phyloP scores from a whole-genome alignment of 2,113 vertebrate species.

The Lanius collurio region DNA sequence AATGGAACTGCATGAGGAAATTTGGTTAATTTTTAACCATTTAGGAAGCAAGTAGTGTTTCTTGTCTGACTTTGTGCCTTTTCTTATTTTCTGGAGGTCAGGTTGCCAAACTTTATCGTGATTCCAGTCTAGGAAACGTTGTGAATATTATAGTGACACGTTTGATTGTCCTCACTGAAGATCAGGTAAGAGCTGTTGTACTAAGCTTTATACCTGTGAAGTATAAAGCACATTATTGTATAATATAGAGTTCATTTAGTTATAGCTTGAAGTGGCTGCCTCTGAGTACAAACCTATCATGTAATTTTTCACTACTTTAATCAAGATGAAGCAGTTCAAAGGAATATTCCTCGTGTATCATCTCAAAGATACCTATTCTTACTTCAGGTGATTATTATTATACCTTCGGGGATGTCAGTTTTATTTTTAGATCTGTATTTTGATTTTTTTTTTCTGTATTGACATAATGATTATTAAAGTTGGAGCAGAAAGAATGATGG shows the following conservation, averaged over 20 bases:
- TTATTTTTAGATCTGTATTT: conserved; percentile 53
- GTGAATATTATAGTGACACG: conserved; percentile 99
- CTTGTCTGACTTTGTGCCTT: conserved; percentile 99
- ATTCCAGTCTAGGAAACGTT: conserved; percentile 99
- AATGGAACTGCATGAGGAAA: not conserved
- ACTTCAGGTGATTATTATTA: conserved; percentile 29
- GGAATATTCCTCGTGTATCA: conserved; percentile 14
- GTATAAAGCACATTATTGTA: not conserved
- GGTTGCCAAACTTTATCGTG: conserved; percentile 99
- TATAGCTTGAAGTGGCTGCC: conserved; percentile 39
- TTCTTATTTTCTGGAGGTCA: conserved; percentile 99
- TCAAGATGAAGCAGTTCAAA: conserved; percentile 34
- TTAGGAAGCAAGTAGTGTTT: conserved; percentile 30
- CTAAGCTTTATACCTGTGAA: conserved; percentile 8
- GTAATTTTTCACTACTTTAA: conserved; percentile 47
- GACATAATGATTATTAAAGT: conserved; percentile 61
- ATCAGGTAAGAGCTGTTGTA: conserved; percentile 84
- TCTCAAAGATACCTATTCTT: conserved; percentile 30
- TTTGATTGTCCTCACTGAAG: conserved; percentile 96
- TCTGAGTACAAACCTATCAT: conserved; percentile 36
- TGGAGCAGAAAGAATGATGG: conserved; percentile 61
- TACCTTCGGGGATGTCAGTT: not conserved
- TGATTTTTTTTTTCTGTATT: conserved; percentile 51
- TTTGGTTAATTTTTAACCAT: not conserved
- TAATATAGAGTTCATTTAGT: conserved; percentile 8